phyloP scores from a whole-genome alignment of 2,797 vertebrate species.

The Pangasius mekongensis region DNA sequence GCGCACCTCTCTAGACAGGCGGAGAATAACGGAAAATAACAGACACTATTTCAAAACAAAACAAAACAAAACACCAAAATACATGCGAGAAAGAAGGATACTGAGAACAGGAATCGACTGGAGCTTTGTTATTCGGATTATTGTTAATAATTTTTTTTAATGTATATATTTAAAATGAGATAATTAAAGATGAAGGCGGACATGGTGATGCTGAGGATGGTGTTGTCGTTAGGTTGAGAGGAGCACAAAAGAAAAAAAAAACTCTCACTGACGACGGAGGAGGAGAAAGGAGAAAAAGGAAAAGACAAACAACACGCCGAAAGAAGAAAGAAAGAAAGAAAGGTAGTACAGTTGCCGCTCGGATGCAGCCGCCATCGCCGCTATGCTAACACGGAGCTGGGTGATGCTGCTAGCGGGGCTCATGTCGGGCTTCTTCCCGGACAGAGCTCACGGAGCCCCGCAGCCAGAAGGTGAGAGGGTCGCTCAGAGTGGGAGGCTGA shows the following conservation, averaged over 20 bases:
- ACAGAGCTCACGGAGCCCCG: constrained; percentile 85
- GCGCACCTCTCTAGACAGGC: constrained; percentile 18
- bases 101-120: background rate
- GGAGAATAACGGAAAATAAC: constrained; percentile 21
- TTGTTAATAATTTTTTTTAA: background rate
- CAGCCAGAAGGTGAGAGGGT: constrained; percentile 81
- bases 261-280: background rate
- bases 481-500: constrained; percentile 64
- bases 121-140: background rate
- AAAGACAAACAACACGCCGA: background rate
- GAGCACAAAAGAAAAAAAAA: constrained; percentile 17
- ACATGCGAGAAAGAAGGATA: background rate
- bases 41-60: background rate
- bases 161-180: background rate
- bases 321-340: background rate
- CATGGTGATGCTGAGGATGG: constrained; percentile 10
- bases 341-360: constrained; percentile 59
- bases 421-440: constrained; percentile 85
- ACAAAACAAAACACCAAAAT: background rate
- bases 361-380: constrained; percentile 76
- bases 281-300: background rate
- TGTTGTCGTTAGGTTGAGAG: background rate
- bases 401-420: constrained; percentile 73
- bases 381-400: constrained; percentile 80
- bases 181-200: constrained; percentile 20